Percentiles rank a stretch among this genome's conserved stretches.
phyloP scores from a whole-genome alignment of 2,113 vertebrate genomes.

The Corvus cornix region DNA sequence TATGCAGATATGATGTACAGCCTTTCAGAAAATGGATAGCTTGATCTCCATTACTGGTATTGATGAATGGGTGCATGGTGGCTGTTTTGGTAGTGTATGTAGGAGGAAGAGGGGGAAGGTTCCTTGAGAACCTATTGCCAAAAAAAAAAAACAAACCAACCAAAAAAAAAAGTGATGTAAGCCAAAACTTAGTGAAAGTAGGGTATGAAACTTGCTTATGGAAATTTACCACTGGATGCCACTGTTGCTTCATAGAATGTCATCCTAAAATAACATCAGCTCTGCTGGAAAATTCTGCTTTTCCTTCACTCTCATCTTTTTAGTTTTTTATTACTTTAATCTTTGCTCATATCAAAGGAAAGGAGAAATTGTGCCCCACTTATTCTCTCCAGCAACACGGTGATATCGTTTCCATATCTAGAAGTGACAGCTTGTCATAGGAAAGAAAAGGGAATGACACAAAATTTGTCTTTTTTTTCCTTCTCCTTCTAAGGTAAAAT shows the following conservation, averaged over 20 bases:
- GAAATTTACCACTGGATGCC: constrained; percentile 70
- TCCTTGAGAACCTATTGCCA: not conserved
- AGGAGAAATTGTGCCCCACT: constrained; percentile 13
- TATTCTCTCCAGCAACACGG: constrained; percentile 29
- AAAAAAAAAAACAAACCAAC: not conserved
- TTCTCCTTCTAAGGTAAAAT: not conserved
- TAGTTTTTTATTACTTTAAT: constrained; percentile 51
- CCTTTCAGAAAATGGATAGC: not conserved
- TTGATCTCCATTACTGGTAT: not conserved
- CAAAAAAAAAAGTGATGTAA: not conserved
- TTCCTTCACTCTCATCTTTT: constrained; percentile 15
- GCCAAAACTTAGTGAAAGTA: not conserved
- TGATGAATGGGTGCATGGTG: not conserved
- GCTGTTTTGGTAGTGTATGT: not conserved
- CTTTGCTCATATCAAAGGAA: constrained; percentile 37
- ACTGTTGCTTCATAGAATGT: constrained; percentile 66
- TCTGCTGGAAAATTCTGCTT: constrained; percentile 2
- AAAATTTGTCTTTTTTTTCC: not conserved
- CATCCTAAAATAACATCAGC: not conserved
- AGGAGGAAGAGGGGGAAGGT: not conserved
- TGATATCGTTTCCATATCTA: not conserved
- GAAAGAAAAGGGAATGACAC: constrained; percentile 34
- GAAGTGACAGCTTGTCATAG: constrained; percentile 37
- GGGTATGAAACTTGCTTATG: not conserved
- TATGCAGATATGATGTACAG: not conserved